Base-by-base conservation (phyloP, 2,113 vertebrate genomes). In the Ictalurus punctatus region DNA sequence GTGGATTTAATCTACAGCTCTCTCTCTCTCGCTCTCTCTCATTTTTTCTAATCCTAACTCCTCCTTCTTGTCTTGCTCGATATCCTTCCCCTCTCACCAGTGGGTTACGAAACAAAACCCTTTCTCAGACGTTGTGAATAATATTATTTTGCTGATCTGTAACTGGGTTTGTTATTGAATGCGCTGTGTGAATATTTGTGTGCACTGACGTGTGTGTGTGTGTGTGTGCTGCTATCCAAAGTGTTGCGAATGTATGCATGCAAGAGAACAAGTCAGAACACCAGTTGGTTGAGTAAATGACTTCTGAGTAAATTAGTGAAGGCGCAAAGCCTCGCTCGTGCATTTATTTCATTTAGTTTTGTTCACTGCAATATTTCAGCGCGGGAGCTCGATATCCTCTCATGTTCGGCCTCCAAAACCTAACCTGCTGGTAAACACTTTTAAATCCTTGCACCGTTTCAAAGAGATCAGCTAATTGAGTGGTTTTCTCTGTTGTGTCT, bases 1-100 rank as follows among this genome's bases (percentile, higher is more conserved):
- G 94, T 85, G 93, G 94, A 95, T 95, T 96, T 96, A 95, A 95
- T 96, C 95, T 95, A 93, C 90, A 93, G 93, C 92, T 94, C 95
- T 93, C 93, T 92, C 93, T 87, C 92, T 92, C 93, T 88, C 90
- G 61, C 69, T 61, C 67, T 71, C 40, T 85, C 89, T 91, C 91
- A 89, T 19, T 87, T 90, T 93, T 90, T 90, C 90, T 88, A 91
- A 88, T 19, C 82, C 91, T 87, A 91, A 89, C 87, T 82, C 74
- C 90, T 88, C 91, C 90, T 84, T 88, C 92, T 90, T 93, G 91
- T 91, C 86, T 89, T 93, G 79, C 86, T 86, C 90, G 79, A 89
- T 89, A 91, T 92, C 78, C 91, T 87, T 91, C 92, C 89, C 90
- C 83, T 44, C 80, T 83, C 63, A 37, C 94, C 92, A 95, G 91